Conservation (phyloP, 2,797 vertebrate genomes). For the Muraenolepis orangiensis region DNA sequence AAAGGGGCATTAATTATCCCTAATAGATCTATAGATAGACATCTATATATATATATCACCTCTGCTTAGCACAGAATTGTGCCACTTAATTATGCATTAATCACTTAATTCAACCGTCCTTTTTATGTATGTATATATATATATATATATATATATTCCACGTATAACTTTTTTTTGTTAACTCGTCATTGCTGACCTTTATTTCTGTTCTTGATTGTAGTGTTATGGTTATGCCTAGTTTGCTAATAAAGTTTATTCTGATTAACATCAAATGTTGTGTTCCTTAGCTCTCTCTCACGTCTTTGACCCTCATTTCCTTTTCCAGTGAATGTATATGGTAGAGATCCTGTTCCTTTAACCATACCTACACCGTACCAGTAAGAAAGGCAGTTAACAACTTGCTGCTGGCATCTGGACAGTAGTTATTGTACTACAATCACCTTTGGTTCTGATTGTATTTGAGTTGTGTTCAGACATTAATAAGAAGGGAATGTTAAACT, state of each 20-base stretch:
- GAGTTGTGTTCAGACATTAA: too few species aligned
- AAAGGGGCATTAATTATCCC: constrained; percentile 4
- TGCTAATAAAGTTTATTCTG: constrained; percentile 9
- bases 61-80: background rate
- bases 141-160: background rate
- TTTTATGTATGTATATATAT: background rate
- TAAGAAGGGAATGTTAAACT: too few species aligned
- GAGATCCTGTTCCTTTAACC: too few species aligned
- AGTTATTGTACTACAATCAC: too few species aligned
- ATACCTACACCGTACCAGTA: too few species aligned
- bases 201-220: background rate
- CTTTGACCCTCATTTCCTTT: background rate
- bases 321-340: too few species aligned
- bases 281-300: background rate
- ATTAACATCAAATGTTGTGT: background rate
- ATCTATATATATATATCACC: background rate
- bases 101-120: background rate
- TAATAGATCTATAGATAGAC: background rate
- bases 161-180: background rate
- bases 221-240: background rate
- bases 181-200: background rate
- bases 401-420: background rate
- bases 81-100: background rate
- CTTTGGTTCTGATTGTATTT: too few species aligned
- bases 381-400: background rate